Evolutionary conservation across 1,140 invertebrate species (phyloP).

Genomic region (Trichogramma pretiosum): DNA sequence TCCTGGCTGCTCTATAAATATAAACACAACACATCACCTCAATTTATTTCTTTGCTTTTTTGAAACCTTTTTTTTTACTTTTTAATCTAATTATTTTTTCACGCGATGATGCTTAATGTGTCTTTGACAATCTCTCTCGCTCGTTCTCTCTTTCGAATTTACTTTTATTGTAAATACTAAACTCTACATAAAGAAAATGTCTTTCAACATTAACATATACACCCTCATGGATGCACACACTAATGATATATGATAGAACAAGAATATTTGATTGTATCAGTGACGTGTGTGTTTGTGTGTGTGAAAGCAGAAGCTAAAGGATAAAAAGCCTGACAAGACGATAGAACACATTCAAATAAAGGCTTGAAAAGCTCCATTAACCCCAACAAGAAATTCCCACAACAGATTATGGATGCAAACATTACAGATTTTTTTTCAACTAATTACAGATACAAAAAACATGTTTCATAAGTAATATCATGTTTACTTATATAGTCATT

Average conservation of each 20-base stretch:
- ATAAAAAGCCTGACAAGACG: constrained; percentile 22
- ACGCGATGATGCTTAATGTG: too few species aligned
- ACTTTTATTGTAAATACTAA: background rate
- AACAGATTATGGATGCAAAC: constrained; percentile 20
- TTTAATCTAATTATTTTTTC: background rate
- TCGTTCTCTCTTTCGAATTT: too few species aligned
- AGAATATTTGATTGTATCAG: too few species aligned
- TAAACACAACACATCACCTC: constrained; percentile 34
- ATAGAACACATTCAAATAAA: constrained; percentile 23
- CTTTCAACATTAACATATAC: background rate
- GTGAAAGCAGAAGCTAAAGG: constrained; percentile 23
- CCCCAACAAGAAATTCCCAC: constrained; percentile 18
- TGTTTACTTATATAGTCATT: too few species aligned
- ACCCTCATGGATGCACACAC: background rate
- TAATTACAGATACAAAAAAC: constrained; percentile 13
- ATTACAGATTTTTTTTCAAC: constrained; percentile 2
- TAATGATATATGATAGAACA: too few species aligned
- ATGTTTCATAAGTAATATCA: too few species aligned
- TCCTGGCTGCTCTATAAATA: constrained; percentile 36
- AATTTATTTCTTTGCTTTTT: constrained; percentile 10
- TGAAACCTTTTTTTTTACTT: constrained; percentile 2
- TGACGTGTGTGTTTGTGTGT: constrained; percentile 15
- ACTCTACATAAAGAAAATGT: background rate
- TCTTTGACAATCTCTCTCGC: too few species aligned
- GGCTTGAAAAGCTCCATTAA: constrained; percentile 17